These are phyloP conservation scores for Cenopis cana DNA, from an alignment of 2,888 invertebrate genomes.

Conservation along the genomic window DNA sequence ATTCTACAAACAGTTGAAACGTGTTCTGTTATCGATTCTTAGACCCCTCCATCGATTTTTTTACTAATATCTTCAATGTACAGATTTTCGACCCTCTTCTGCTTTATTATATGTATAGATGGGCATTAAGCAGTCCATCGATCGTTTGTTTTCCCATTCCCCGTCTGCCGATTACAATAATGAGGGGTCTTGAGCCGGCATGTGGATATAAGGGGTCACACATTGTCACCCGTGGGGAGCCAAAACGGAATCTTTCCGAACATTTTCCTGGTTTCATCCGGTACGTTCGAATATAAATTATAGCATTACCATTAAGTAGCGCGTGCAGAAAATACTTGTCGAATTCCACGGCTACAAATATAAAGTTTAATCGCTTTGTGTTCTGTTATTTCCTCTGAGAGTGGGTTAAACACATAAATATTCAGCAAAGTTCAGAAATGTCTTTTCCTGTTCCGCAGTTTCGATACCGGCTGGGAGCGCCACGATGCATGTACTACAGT, in stretches of 20 bases:
- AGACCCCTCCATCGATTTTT: too few relatives aligned
- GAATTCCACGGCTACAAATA: slow-evolving; percentile 44
- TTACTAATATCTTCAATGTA: too few relatives aligned
- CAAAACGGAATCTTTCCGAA: slow-evolving; percentile 52
- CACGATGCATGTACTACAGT: slow-evolving; percentile 53
- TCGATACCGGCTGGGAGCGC: slow-evolving; percentile 48
- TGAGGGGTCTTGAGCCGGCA: slow-evolving; percentile 56
- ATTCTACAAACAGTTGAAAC: too few relatives aligned
- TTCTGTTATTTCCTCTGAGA: slow-evolving; percentile 44
- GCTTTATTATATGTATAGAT: too few relatives aligned
- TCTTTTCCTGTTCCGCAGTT: slow-evolving; percentile 51
- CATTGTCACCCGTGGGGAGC: slow-evolving; percentile 56
- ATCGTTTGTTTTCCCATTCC: slow-evolving; percentile 54
- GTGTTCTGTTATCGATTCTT: too few relatives aligned
- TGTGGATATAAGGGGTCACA: slow-evolving; percentile 57
- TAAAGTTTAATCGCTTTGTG: slow-evolving; percentile 46
- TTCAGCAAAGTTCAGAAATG: slow-evolving; percentile 49
- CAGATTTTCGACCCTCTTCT: too few relatives aligned
- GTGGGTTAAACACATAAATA: slow-evolving; percentile 48
- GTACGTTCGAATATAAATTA: slow-evolving; percentile 54
- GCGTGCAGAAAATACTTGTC: slow-evolving; percentile 47
- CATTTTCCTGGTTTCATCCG: slow-evolving; percentile 50
- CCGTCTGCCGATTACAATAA: slow-evolving; percentile 62
- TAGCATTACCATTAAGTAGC: slow-evolving; percentile 52
- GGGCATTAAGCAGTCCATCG: slow-evolving; percentile 36